Base-by-base conservation (phyloP, 2,888 invertebrate genomes). In the Oxyteleia sp. region DNA sequence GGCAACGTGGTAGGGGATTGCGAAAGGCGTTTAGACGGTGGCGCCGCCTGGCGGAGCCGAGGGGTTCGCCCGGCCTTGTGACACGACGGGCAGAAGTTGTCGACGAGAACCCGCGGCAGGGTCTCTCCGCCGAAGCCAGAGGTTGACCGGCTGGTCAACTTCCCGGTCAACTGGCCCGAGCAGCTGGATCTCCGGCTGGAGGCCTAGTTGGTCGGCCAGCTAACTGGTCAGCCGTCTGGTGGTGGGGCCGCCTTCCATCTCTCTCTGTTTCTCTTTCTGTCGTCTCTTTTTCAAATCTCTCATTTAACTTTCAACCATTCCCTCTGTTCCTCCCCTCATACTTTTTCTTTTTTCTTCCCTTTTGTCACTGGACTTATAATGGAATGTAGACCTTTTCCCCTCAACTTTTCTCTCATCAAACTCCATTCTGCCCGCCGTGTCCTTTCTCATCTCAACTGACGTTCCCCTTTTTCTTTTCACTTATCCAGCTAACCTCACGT, bases 61-160 rank as follows among this genome's bases (percentile, higher is more conserved):
- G 49, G 71, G 35, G 47, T 35, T n/a, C n/a, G n/a, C 13, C 20
- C 29, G n/a, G 53, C 57, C 32, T 55, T 5, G 71, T 38, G 59
- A 32, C 61, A 69, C 78, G 23, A 11, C 51, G 26, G 78, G 29
- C 68, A 78, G 78, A 78, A 78, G 78, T 71, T n/a, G 64, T 64
- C 71, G 79, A 53, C 63, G 55, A 79, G 71, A 71, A 79, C 51
- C 63, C 64, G 79, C 71, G 71, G 71, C 64, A 69, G 71, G 78
- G 45, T 78, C 69, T 71, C 66, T 71, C 45, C 49, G 47, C 13
- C 16, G 43, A 35, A 13, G 32, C 23, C 68, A 49, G 41, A 26
- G 57, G 23, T 57, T 18, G 47, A 49, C 66, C 57, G 43, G 51
- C 23, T 61, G 41, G 49, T 32, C 49, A 8, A 32, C 78, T 61